Conservation (phyloP, 2,797 vertebrate species). For the Cyprinella venusta region DNA sequence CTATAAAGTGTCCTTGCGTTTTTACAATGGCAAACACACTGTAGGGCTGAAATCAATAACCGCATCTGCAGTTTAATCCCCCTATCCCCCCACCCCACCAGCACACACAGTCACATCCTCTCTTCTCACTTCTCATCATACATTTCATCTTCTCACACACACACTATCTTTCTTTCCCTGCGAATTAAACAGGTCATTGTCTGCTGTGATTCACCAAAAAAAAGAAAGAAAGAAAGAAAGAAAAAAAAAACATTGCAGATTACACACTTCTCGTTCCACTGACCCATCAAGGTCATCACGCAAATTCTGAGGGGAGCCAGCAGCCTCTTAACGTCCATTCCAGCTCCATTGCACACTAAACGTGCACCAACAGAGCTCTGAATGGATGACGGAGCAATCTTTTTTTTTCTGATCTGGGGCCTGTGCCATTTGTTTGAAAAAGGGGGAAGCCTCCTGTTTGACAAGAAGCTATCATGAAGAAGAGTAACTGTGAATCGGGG, state of each 20-base stretch:
- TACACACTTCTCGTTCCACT: conserved; percentile 2
- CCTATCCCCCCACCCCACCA: background rate
- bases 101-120: background rate
- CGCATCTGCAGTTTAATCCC: conserved; percentile 18
- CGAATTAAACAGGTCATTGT: conserved; percentile 35
- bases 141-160: conserved; percentile 21
- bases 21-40: conserved; percentile 30
- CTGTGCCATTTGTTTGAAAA: conserved; percentile 44
- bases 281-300: conserved; percentile 50
- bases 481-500: conserved; percentile 32
- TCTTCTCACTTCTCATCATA: conserved; percentile 2
- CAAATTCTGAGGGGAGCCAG: conserved; percentile 35
- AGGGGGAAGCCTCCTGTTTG: conserved; percentile 41
- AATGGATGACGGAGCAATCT: conserved; percentile 16
- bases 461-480: conserved; percentile 42
- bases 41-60: conserved; percentile 32
- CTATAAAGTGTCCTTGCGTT: conserved; percentile 20
- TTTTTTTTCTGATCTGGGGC: conserved; percentile 32
- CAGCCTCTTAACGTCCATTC: conserved; percentile 44
- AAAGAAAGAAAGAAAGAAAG: no score
- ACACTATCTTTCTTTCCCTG: conserved; percentile 5
- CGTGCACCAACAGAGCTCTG: conserved; percentile 20
- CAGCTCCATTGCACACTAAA: conserved; percentile 37
- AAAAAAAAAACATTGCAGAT: background rate
- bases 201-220: conserved; percentile 1